Percentiles rank a stretch among this genome's conserved stretches.
phyloP scores from a whole-genome alignment of 2,113 vertebrate genomes.

The Cottus gobio region DNA sequence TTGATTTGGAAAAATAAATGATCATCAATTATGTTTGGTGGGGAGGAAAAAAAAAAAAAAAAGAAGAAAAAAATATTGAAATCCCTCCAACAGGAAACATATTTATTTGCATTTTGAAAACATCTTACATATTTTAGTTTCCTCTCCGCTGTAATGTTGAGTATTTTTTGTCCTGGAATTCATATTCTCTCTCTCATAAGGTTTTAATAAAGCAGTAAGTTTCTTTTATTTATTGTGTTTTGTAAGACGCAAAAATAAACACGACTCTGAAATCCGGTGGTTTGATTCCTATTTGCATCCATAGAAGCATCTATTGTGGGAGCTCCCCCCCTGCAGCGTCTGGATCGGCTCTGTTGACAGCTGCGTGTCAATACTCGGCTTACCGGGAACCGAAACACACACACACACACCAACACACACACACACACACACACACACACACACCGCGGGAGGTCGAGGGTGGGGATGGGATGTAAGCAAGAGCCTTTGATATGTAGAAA shows the following conservation, averaged over 20 bases:
- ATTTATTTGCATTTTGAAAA: background rate
- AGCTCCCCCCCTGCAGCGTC: constrained; percentile 17
- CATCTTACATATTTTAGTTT: background rate
- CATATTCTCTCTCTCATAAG: background rate
- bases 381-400: constrained; percentile 48
- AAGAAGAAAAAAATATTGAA: no score
- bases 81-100: background rate
- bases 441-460: constrained; percentile 83
- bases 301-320: background rate
- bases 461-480: constrained; percentile 44
- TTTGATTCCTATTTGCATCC: constrained; percentile 24
- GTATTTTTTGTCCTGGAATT: background rate
- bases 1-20: background rate
- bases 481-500: constrained; percentile 79
- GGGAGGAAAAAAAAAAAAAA: background rate
- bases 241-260: background rate
- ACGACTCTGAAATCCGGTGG: background rate
- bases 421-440: constrained; percentile 64
- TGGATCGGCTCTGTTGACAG: constrained; percentile 60
- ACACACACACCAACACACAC: constrained; percentile 79
- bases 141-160: background rate
- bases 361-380: constrained; percentile 61
- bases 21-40: background rate
- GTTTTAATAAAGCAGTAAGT: background rate
- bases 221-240: background rate